A percentile compares a stretch with the other conserved stretches of the same genome.
phyloP scores from a whole-genome alignment of 64 coral and sea anemone genomes.

The Montipora foliosa region DNA sequence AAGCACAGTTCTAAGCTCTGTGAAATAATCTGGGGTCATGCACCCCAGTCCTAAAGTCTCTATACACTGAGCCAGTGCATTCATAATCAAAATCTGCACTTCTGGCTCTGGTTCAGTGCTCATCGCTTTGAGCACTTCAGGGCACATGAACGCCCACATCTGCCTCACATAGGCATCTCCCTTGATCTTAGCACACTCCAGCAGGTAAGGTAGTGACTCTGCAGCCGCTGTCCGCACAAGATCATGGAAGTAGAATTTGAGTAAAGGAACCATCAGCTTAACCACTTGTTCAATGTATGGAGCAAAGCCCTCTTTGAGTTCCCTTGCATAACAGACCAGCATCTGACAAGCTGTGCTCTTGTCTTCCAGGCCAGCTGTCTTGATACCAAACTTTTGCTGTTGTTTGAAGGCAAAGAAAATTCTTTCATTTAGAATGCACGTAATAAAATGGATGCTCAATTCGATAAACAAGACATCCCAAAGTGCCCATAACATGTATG shows the following conservation, averaged over 20 bases:
- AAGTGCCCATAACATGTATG: too few relatives aligned
- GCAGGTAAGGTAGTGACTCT: slow-evolving; percentile 85
- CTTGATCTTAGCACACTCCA: slow-evolving; percentile 91
- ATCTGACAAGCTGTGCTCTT: slow-evolving; percentile 99
- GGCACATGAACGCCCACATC: slow-evolving; percentile 97
- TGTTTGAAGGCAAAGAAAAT: not conserved
- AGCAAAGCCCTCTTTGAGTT: slow-evolving; percentile 96
- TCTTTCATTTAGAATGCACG: not conserved
- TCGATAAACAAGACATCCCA: too few relatives aligned
- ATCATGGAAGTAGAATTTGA: slow-evolving; percentile 99
- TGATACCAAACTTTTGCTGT: slow-evolving; percentile 99
- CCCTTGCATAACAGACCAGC: slow-evolving; percentile 94
- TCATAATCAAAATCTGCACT: slow-evolving; percentile 93
- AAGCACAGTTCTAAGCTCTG: slow-evolving; percentile 74
- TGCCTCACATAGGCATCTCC: slow-evolving; percentile 89
- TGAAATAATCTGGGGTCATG: slow-evolving; percentile 84
- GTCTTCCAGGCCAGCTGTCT: slow-evolving; percentile 96
- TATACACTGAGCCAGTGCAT: slow-evolving; percentile 92
- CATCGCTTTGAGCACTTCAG: slow-evolving; percentile 94
- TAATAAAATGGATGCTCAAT: too few relatives aligned
- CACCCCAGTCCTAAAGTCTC: slow-evolving; percentile 94
- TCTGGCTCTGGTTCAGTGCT: slow-evolving; percentile 93
- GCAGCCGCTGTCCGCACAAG: slow-evolving; percentile 95
- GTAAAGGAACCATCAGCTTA: slow-evolving; percentile 93
- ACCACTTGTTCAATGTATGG: slow-evolving; percentile 93